phyloP scores from a whole-genome alignment of 2,797 vertebrate genomes.

The Arrhamphus sclerolepis region DNA sequence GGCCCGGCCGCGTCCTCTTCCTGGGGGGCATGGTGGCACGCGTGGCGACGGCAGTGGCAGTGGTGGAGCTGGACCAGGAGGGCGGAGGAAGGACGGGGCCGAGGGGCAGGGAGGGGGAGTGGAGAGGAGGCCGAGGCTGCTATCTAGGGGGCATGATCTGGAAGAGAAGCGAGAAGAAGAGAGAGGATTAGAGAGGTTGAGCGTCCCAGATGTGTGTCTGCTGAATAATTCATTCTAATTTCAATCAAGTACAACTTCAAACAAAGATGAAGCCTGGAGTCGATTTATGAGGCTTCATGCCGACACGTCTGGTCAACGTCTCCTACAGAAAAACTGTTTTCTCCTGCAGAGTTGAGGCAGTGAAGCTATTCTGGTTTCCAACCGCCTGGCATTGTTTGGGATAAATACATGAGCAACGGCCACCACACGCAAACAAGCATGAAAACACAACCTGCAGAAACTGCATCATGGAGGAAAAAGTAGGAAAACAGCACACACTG shows the following conservation, averaged over 20 bases:
- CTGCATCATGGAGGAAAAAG: background rate
- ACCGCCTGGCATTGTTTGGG: conserved; percentile 10
- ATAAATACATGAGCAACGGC: conserved; percentile 31
- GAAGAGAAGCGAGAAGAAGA: conserved; percentile 45
- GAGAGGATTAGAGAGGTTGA: conserved; percentile 20
- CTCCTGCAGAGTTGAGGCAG: conserved; percentile 15
- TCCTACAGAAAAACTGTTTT: conserved; percentile 12
- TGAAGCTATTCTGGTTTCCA: conserved; percentile 29
- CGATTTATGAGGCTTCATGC: background rate
- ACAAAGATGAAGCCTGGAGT: conserved; percentile 1
- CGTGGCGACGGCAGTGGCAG: conserved; percentile 48
- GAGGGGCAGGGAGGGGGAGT: conserved; percentile 62
- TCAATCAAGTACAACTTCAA: conserved; percentile 6
- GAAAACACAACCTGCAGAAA: background rate
- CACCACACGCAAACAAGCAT: conserved; percentile 18
- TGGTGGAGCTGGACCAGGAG: conserved; percentile 45
- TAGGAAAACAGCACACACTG: background rate
- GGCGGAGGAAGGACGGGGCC: conserved; percentile 54
- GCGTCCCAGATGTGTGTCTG: background rate
- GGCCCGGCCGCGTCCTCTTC: conserved; percentile 91
- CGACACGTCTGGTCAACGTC: conserved; percentile 3
- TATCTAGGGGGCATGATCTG: conserved; percentile 94
- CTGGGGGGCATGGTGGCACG: conserved; percentile 91
- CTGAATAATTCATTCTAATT: conserved; percentile 4
- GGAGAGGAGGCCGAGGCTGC: conserved; percentile 67